Evolutionary conservation across 2,113 vertebrate species (phyloP).

Genomic region (Carettochelys insculpta): DNA sequence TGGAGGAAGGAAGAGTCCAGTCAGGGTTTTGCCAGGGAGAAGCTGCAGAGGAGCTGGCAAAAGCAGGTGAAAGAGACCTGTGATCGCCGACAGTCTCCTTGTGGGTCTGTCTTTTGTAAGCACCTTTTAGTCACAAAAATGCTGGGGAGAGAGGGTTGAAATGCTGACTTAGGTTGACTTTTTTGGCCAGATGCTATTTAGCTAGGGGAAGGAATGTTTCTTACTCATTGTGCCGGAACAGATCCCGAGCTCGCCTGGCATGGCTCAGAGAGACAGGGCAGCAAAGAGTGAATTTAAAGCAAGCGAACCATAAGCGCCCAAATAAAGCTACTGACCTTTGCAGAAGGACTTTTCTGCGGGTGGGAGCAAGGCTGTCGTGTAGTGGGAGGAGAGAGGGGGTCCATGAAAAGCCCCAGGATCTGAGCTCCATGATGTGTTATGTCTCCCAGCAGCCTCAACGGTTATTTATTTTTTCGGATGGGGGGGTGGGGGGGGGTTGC

Average conservation of each 20-base stretch:
- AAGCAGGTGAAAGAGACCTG: background rate
- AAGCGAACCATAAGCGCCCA: background rate
- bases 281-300: background rate
- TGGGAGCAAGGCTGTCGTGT: fast-evolving
- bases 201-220: constrained; percentile 25
- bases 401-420: background rate
- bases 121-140: background rate
- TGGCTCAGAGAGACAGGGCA: background rate
- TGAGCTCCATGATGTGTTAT: fast-evolving
- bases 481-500: fast-evolving
- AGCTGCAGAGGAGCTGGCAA: background rate
- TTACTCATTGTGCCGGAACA: background rate
- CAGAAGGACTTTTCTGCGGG: background rate
- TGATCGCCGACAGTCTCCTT: background rate
- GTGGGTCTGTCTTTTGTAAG: background rate
- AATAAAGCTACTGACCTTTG: background rate
- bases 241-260: fast-evolving
- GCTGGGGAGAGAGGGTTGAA: background rate
- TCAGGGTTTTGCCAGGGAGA: background rate
- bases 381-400: background rate
- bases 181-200: background rate
- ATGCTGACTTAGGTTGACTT: background rate
- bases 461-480: background rate
- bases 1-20: background rate
- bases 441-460: background rate